Evolutionary conservation across 2,797 vertebrate genomes (phyloP), one percentile per base, ranked within the genome.

Genomic region (Gallirallus australis): DNA sequence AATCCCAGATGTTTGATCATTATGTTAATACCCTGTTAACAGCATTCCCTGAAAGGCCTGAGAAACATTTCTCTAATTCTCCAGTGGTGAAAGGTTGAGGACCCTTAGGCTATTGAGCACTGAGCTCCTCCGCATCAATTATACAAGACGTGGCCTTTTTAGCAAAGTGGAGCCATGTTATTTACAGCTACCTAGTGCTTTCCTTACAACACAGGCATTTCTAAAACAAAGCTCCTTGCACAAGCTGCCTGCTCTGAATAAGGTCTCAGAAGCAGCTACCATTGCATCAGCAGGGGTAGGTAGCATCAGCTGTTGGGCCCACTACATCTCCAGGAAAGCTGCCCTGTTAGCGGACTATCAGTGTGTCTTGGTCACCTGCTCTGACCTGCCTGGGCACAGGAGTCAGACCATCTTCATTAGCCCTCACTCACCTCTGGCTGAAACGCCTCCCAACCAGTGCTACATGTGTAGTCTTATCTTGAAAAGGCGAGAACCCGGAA

Each of bases 1-100:
- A 94, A 80, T 91, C 79, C 80, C 83, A 92, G 79, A 91, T 93
- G 71, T 96, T 96, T 94, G 82, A 79, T 96, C 79, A 89, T 87
- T 87, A 94, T 96, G 64, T 23, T 92, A 93, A 96, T 93, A 90
- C 61, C 69, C 79, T 60, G 57, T 82, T 90, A 96, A 86, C 76
- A 82, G 47, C 66, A 75, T 85, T 94, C 96, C 84, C 82, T 92
- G 75, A 88, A 84, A 92, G 56, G 45, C 64, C 69, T 72, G 56
- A 88, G 83, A 94, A 96, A 82, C 61, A 73, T 89, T 89, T 61
- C 45, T 73, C 40, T 95, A 89, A 92, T 86, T 90, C 82, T 89
- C 90, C 54, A 65, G 75, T 72, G 73, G 30, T 84, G 70, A 96
- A 96, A 95, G 72, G 60, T 70, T 97, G 69, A 80, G 69, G 83